A percentile compares a stretch with the other conserved stretches of the same genome.
Evolutionary conservation across 2,797 vertebrate species (phyloP).

Genomic region (Lagodon rhomboides): DNA sequence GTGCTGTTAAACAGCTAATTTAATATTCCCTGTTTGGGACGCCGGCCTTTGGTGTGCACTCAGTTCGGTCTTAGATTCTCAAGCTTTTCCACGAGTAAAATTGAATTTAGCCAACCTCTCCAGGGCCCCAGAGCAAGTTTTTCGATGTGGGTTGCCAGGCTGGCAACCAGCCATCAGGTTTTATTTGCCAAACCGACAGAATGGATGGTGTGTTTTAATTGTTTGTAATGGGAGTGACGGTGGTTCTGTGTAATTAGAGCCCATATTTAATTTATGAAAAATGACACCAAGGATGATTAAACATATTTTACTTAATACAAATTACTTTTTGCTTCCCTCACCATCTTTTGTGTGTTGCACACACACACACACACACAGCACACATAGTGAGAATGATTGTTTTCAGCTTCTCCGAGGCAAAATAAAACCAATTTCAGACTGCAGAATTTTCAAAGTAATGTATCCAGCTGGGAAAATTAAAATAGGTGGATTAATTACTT

Average conservation of each 20-base stretch:
- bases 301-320: conserved; percentile 50
- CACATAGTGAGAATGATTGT: background rate
- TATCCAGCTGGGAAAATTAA: background rate
- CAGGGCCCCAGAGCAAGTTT: conserved; percentile 40
- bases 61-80: conserved; percentile 40
- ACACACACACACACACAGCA: conserved; percentile 4
- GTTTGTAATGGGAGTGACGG: conserved; percentile 43
- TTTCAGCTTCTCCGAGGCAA: background rate
- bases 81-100: conserved; percentile 54
- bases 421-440: conserved; percentile 6
- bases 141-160: conserved; percentile 54
- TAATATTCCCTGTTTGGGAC: conserved; percentile 54
- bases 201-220: conserved; percentile 55
- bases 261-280: conserved; percentile 45
- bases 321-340: background rate
- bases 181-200: conserved; percentile 62
- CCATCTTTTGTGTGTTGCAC: conserved; percentile 3
- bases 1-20: conserved; percentile 59
- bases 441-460: background rate
- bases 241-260: conserved; percentile 43
- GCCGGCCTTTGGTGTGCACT: conserved; percentile 33
- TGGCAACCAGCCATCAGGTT: conserved; percentile 57
- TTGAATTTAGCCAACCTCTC: conserved; percentile 57
- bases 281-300: conserved; percentile 36
- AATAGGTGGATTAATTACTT: conserved; percentile 8